phyloP scores from a whole-genome alignment of 1,140 invertebrate genomes.

The Drosophila bocki region DNA sequence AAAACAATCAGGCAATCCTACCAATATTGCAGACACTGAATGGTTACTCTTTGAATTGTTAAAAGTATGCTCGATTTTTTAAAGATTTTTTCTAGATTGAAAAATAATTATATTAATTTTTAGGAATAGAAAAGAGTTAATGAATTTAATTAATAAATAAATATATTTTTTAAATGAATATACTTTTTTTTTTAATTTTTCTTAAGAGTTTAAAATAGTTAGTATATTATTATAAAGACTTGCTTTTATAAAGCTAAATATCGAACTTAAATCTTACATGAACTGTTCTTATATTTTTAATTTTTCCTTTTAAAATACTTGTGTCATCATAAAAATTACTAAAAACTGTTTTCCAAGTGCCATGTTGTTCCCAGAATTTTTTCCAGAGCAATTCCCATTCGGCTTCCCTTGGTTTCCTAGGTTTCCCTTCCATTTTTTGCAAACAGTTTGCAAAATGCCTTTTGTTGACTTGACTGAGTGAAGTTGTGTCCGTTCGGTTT shows the following conservation, averaged over 20 bases:
- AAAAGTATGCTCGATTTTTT: neutral
- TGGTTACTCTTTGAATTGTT: constrained; percentile 1
- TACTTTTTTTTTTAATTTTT: neutral
- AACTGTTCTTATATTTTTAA: too few relatives aligned
- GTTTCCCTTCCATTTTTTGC: constrained; percentile 36
- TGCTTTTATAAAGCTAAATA: neutral
- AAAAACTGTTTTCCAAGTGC: neutral
- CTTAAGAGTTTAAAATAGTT: neutral
- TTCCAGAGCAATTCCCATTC: constrained; percentile 21
- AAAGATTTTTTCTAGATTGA: neutral
- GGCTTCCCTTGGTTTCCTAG: constrained; percentile 6
- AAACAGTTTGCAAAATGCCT: constrained; percentile 55
- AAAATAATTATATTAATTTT: neutral
- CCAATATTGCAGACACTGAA: constrained; percentile 17
- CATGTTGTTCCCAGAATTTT: constrained; percentile 4
- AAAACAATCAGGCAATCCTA: constrained; percentile 21
- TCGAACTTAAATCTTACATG: neutral
- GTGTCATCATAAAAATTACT: neutral
- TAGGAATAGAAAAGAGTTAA: neutral
- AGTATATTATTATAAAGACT: neutral
- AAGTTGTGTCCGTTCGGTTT: constrained; percentile 14
- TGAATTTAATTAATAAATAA: too few relatives aligned
- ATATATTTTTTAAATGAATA: neutral
- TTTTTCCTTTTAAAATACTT: too few relatives aligned
- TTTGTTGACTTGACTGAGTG: constrained; percentile 55